Percentiles rank a stretch among this genome's conserved stretches.
phyloP scores from a whole-genome alignment of 2,113 vertebrate genomes.

The Pelobates fuscus region DNA sequence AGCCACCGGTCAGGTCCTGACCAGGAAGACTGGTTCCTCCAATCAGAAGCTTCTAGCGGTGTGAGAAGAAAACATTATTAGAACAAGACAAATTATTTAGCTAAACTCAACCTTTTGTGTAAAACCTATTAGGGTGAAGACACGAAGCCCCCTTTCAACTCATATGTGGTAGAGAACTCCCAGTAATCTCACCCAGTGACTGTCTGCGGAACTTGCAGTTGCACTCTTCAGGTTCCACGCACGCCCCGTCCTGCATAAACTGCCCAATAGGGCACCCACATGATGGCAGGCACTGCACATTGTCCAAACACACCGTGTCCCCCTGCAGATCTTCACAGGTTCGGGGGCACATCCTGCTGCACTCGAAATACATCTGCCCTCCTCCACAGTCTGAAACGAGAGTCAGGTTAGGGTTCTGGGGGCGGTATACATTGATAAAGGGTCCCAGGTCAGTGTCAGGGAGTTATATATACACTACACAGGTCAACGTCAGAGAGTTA shows the following conservation, averaged over 20 bases:
- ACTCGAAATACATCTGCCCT: constrained; percentile 70
- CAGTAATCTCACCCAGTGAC: constrained; percentile 61
- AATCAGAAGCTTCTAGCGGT: constrained; percentile 53
- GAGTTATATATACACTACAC: too few species aligned
- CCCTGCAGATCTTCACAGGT: constrained; percentile 81
- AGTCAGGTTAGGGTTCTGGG: neutral
- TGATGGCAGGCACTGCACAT: constrained; percentile 61
- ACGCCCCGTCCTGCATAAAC: constrained; percentile 76
- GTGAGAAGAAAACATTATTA: neutral
- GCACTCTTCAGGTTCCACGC: constrained; percentile 69
- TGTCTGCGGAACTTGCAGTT: constrained; percentile 75
- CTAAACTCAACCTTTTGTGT: too few species aligned
- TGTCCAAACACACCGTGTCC: constrained; percentile 67
- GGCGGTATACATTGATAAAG: too few species aligned
- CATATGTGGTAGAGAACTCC: neutral
- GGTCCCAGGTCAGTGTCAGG: too few species aligned
- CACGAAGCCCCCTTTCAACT: too few species aligned
- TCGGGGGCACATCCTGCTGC: constrained; percentile 76
- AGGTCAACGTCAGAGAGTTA: too few species aligned
- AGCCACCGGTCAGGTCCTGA: constrained; percentile 67
- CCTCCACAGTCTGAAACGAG: constrained; percentile 71
- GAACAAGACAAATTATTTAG: neutral
- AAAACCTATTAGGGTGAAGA: too few species aligned
- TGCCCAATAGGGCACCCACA: constrained; percentile 75
- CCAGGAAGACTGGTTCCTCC: constrained; percentile 63